Base-by-base conservation (phyloP, 1,140 invertebrate genomes). In the Mamestra configurata region DNA sequence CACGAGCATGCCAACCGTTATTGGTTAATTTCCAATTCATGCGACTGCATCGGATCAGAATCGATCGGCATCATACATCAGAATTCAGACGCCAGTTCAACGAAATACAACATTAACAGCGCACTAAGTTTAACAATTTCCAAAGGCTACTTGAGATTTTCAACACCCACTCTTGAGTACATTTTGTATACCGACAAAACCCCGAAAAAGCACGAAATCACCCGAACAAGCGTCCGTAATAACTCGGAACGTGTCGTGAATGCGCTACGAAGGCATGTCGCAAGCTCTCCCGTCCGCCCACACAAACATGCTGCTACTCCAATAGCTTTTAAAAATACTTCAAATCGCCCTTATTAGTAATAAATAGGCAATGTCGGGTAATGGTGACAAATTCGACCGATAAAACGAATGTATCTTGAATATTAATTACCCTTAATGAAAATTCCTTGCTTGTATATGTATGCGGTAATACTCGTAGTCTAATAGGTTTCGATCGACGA, bases 241-340 rank as follows among this genome's bases (percentile, higher is more conserved):
- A 73, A 82, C 80, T 79, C 59, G 71, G 72, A 77, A 84, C 81
- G 84, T 87, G 84, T 84, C 77, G 49, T 77, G 84, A 87, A 87
- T 86, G 82, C 78, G 71, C 20, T 43, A 72, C 37, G 27, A 11
- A 40, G 66, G 59, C 80, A 71, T 80, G 70, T 77, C 81, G 75
- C 80, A 71, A 81, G 70, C 27, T 31, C 70, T 64, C 68, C 49
- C 15, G 61, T 76, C 76, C 82, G 70, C 82, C 82, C 79, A 83
- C 79, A 80, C 79, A 46, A 24, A 37, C 61, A 43, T 27, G 35
- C 55, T 49, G 13, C n/a, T 64, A 66, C 71, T 53, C 78, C 40
- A 64, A 55, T 27, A 51, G 40, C 27, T 71, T 27, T 71, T 73
- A 59, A 73, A 73, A 73, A 73, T 73, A 55, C 71, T 73, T 40